Percentiles rank a stretch among this genome's conserved stretches.
Evolutionary conservation across 2,113 vertebrate genomes (phyloP).

Genomic region (Sclerurus mexicanus): DNA sequence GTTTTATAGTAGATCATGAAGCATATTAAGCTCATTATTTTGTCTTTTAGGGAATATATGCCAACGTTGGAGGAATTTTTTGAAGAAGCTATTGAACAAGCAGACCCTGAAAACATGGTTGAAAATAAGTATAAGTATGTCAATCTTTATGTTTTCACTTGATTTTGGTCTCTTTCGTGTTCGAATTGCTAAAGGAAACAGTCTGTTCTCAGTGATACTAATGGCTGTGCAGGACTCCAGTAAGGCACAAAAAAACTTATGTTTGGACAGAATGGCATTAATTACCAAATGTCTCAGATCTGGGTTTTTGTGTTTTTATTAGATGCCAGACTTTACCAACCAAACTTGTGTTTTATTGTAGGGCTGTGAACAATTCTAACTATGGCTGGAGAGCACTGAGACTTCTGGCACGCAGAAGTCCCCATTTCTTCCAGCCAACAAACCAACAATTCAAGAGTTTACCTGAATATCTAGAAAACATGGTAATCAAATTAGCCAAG

Average conservation of each 20-base stretch:
- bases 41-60: constrained; percentile 89
- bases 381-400: constrained; percentile 96
- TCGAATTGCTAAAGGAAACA: background rate
- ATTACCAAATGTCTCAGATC: background rate
- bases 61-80: constrained; percentile 96
- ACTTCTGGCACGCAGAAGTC: constrained; percentile 92
- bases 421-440: constrained; percentile 98
- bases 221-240: background rate
- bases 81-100: constrained; percentile 96
- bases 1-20: background rate
- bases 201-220: background rate
- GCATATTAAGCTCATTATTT: background rate
- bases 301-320: background rate
- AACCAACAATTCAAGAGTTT: constrained; percentile 98
- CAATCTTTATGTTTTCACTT: background rate
- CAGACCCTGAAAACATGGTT: constrained; percentile 96
- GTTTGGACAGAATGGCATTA: background rate
- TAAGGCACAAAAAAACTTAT: background rate
- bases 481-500: constrained; percentile 99
- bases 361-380: constrained; percentile 95
- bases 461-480: constrained; percentile 96
- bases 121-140: constrained; percentile 97
- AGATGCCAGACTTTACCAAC: background rate
- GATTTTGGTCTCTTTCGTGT: background rate
- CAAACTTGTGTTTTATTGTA: constrained; percentile 37